phyloP scores from a whole-genome alignment of 64 coral and sea anemone species.

The Montipora sp. region DNA sequence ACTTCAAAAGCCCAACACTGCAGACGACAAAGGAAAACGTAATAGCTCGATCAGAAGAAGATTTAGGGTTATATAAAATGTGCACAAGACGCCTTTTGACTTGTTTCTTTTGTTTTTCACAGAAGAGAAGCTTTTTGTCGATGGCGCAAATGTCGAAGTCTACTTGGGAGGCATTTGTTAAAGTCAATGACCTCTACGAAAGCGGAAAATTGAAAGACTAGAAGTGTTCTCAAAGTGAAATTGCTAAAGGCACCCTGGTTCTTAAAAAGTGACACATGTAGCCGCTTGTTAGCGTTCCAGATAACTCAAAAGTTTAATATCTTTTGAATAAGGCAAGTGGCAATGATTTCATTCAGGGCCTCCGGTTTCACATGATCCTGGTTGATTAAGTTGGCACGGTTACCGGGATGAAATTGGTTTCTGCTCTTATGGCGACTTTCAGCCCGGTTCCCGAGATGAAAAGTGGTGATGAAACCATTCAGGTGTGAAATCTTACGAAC shows the following conservation, averaged over 20 bases:
- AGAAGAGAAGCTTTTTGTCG: not conserved
- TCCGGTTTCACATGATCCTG: not conserved
- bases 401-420: too few relatives aligned
- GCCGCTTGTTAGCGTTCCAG: not conserved
- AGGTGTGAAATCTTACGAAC: too few relatives aligned
- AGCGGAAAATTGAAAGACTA: not conserved
- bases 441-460: too few relatives aligned
- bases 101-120: not conserved
- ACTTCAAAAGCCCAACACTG: too few relatives aligned
- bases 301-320: not conserved
- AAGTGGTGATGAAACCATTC: too few relatives aligned
- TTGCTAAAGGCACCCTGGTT: not conserved
- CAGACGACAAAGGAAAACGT: too few relatives aligned
- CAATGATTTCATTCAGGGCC: not conserved
- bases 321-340: constrained; percentile 1
- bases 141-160: not conserved
- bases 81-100: too few relatives aligned
- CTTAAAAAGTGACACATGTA: not conserved
- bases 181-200: not conserved
- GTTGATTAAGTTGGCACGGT: not conserved
- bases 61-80: too few relatives aligned
- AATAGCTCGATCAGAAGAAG: too few relatives aligned
- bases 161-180: not conserved
- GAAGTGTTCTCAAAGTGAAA: constrained; percentile 1
- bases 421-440: too few relatives aligned